These are phyloP conservation scores for Cossypha caffra DNA, from an alignment of 2,797 vertebrate genomes.

Conservation along the genomic window DNA sequence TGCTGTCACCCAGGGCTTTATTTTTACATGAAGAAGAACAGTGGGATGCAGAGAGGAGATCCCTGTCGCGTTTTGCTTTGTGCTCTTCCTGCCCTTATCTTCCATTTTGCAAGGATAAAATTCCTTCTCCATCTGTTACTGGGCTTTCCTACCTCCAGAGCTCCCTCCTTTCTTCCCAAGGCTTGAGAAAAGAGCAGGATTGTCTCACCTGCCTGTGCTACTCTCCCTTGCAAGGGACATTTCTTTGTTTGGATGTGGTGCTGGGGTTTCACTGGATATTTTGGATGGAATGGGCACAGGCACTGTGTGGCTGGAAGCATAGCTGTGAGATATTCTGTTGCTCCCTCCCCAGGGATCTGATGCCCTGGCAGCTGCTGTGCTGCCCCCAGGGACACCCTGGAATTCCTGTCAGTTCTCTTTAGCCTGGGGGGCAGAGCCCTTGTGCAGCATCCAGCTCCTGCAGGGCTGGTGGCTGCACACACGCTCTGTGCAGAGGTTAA, in stretches of 20 bases:
- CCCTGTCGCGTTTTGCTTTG: background rate
- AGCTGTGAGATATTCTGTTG: accelerated
- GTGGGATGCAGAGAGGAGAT: background rate
- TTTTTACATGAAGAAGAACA: background rate
- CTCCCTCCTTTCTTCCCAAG: background rate
- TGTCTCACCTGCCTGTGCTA: background rate
- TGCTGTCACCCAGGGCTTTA: background rate
- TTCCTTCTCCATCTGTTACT: background rate
- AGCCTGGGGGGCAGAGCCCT: background rate
- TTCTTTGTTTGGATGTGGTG: background rate
- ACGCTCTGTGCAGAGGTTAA: accelerated
- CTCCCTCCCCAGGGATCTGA: background rate
- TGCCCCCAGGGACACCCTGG: background rate
- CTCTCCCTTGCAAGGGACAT: background rate
- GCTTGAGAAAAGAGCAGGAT: background rate
- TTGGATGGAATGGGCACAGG: background rate
- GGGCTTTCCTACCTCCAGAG: background rate
- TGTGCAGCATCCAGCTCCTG: accelerated
- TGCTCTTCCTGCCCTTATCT: background rate
- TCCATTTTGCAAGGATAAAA: background rate
- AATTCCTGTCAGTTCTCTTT: background rate
- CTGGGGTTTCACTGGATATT: background rate
- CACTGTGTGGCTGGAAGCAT: background rate
- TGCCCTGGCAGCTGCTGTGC: background rate
- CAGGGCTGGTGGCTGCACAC: background rate